Evolutionary conservation across 2,888 invertebrate species (phyloP), one percentile per base, ranked within the genome.

Genomic region (Germaria angustata): DNA sequence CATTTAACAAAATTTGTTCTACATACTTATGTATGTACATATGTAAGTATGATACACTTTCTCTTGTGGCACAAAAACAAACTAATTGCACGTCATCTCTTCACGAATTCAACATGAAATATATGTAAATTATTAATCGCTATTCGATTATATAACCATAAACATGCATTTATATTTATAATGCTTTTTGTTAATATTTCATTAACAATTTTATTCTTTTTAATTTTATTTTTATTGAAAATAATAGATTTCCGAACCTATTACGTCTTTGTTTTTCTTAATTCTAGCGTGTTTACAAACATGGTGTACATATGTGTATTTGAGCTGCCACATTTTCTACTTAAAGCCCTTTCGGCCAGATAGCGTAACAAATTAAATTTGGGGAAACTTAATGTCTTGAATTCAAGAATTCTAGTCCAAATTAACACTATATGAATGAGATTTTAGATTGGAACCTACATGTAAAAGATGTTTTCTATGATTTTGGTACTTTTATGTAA

Each of bases 261-360:
- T 69, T 80, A 75, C 80, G 80, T 69, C 68, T 73, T 75, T 75
- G 68, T 75, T 80, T 63, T 80, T 63, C 69, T 46, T 75, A 17
- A 49, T 34, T 63, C 24, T 49, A 66, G 66, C 71, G 71, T 72
- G 68, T 80, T 80, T 80, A 72, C 59, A 73, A 80, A 80, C 66
- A 80, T 66, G 39, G 49, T 22, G 36, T n/a, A n/a, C n/a, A n/a
- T n/a, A n/a, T 34, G 20, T 39, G 15, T 17, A 28, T 13, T 24
- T 6, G 28, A 7, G 55, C 28, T 76, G 63, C 66, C 65, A 46
- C 11, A 39, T 17, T 9, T 7, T 28, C 11, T 22, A 5, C 22
- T n/a, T 49, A n/a, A 22, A 15, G 2, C 5, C 15, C 11, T 22
- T 20, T 11, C 15, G n/a, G n/a, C 24, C 41, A 61, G 41, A 61